Conservation (phyloP, 1,140 invertebrate genomes). For the Lordiphosa mommai region DNA sequence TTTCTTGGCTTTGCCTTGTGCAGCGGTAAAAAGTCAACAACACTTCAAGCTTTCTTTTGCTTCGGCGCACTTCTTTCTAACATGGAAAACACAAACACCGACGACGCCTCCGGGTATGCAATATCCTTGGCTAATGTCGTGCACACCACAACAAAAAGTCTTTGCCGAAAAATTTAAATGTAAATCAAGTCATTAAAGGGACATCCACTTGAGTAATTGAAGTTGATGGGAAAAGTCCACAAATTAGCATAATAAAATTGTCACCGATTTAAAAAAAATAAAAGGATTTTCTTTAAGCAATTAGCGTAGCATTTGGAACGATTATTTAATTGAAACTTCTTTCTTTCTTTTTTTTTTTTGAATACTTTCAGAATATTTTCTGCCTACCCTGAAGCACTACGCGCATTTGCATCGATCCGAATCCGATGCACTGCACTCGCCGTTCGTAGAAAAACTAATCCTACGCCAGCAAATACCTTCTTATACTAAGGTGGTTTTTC, state of each 20-base stretch:
- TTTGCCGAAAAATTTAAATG: conserved; percentile 8
- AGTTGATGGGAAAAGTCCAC: neutral
- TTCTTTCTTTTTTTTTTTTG: neutral
- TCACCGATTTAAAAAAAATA: neutral
- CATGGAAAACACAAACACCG: conserved; percentile 34
- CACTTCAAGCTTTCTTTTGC: conserved; percentile 42
- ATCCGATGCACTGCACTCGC: conserved; percentile 77
- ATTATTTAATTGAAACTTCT: conserved; percentile 3
- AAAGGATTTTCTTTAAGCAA: no score
- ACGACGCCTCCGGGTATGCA: conserved; percentile 40
- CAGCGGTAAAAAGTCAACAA: conserved; percentile 70
- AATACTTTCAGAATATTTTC: neutral
- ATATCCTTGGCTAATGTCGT: conserved; percentile 79
- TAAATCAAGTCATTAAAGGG: conserved; percentile 25
- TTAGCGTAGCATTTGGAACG: neutral
- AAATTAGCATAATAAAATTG: neutral
- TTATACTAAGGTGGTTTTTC: conserved; percentile 51
- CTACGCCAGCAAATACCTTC: conserved; percentile 60
- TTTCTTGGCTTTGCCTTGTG: conserved; percentile 47
- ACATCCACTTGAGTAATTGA: conserved; percentile 10
- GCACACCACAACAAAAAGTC: conserved; percentile 23
- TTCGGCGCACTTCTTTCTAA: conserved; percentile 59
- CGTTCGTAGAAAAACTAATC: conserved; percentile 76
- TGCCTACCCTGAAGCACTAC: conserved; percentile 35
- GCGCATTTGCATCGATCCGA: conserved; percentile 76